Evolutionary conservation across 2,888 invertebrate genomes (phyloP).

Genomic region (Hirtodrosophila confusa): DNA sequence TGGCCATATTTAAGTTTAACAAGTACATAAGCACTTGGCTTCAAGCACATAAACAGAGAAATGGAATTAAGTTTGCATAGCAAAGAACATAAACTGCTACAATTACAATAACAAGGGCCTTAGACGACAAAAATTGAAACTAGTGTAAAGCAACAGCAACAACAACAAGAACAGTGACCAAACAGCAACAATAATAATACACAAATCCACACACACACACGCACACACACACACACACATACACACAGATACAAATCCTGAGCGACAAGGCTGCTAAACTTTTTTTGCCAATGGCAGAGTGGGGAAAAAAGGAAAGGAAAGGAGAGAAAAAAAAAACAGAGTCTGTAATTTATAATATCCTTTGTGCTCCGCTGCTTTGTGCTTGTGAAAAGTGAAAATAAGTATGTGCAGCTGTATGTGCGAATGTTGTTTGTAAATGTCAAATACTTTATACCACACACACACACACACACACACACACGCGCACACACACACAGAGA

Average conservation of each 20-base stretch:
- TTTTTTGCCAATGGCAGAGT: conserved; percentile 29
- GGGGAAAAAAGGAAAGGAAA: conserved; percentile 16
- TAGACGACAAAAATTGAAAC: conserved; percentile 51
- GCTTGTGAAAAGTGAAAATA: conserved; percentile 79
- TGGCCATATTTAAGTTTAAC: conserved; percentile 61
- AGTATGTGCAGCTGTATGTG: conserved; percentile 39
- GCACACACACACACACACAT: conserved; percentile 12
- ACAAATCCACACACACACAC: conserved; percentile 7
- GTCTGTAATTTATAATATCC: conserved; percentile 79
- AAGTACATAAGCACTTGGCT: conserved; percentile 74
- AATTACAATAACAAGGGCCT: conserved; percentile 73
- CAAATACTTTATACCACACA: conserved; percentile 46
- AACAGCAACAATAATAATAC: conserved; percentile 26
- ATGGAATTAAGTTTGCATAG: conserved; percentile 82
- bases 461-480: conserved; percentile 33
- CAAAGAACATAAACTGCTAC: conserved; percentile 77
- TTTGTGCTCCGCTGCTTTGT: conserved; percentile 69
- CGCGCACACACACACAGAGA: conserved; percentile 22
- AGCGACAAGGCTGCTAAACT: conserved; percentile 34
- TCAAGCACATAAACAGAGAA: conserved; percentile 78
- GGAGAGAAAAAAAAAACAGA: conserved; percentile 39
- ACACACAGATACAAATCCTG: conserved; percentile 11
- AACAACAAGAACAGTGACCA: conserved; percentile 29
- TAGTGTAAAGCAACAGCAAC: conserved; percentile 54
- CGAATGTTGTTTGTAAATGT: conserved; percentile 46